Conservation (phyloP, 2,888 invertebrate genomes). For the Diarsia brunnea region DNA sequence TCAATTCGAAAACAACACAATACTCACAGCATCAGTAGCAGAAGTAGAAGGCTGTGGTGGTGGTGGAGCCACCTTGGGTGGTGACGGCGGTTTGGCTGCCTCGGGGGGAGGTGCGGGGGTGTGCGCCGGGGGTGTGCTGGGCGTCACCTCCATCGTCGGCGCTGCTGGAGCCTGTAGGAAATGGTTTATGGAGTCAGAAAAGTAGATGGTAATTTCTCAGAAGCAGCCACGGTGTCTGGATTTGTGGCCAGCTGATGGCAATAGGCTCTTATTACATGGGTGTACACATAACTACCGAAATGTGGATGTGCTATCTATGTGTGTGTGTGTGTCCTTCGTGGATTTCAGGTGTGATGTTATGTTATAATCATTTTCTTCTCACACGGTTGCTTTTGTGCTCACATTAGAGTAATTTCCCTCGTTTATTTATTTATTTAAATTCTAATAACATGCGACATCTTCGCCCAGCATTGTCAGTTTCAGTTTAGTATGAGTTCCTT, state of each 20-base stretch:
- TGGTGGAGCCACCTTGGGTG: slow-evolving; percentile 66
- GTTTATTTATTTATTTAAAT: too few species aligned
- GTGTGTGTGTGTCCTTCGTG: too few species aligned
- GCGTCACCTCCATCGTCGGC: slow-evolving; percentile 84
- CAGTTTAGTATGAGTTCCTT: neutral
- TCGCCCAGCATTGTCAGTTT: neutral
- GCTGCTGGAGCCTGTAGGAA: slow-evolving; percentile 73
- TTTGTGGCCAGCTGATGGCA: too few species aligned
- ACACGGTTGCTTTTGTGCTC: too few species aligned
- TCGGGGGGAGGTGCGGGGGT: slow-evolving; percentile 61
- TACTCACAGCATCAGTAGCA: slow-evolving; percentile 47
- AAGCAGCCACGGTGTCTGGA: too few species aligned
- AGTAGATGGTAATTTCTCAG: too few species aligned
- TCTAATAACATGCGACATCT: too few species aligned
- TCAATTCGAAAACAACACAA: neutral
- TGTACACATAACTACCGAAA: too few species aligned
- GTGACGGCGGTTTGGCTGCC: slow-evolving; percentile 65
- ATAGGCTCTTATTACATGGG: too few species aligned
- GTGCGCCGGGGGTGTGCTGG: slow-evolving; percentile 79
- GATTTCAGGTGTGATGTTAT: too few species aligned
- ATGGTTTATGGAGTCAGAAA: neutral
- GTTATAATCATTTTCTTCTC: neutral
- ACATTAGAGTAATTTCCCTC: neutral
- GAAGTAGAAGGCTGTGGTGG: slow-evolving; percentile 73
- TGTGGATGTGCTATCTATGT: too few species aligned